Percentiles rank a stretch among this genome's conserved stretches.
Evolutionary conservation across 2,113 vertebrate genomes (phyloP).

Genomic region (Psittacus erithacus): DNA sequence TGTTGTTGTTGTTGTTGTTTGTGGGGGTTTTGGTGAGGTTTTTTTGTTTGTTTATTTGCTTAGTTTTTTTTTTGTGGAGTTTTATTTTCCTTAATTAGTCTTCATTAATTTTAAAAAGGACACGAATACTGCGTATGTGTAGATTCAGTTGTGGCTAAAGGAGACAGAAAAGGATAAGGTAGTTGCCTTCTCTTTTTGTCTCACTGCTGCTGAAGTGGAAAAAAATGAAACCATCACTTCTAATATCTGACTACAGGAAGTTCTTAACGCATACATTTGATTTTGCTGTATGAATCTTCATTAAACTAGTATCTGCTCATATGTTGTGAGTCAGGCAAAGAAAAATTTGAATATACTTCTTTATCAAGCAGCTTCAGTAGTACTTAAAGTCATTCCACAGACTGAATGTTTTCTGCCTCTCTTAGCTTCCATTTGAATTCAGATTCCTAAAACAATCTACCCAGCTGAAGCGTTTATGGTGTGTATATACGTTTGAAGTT

Average conservation of each 20-base stretch:
- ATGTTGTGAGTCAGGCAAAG: neutral
- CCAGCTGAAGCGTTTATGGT: neutral
- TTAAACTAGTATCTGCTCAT: neutral
- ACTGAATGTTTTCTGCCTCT: neutral
- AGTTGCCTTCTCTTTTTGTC: neutral
- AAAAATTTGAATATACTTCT: neutral
- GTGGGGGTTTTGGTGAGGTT: neutral
- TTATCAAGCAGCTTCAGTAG: neutral
- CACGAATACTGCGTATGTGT: neutral
- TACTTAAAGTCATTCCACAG: neutral
- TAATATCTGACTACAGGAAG: neutral
- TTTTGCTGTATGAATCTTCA: neutral
- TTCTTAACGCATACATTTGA: neutral
- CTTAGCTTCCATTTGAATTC: neutral
- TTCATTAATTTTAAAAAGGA: slow-evolving; percentile 37
- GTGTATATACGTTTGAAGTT: neutral
- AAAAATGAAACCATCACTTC: neutral
- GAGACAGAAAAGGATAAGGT: neutral
- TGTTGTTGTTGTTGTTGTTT: neutral
- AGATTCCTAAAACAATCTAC: neutral
- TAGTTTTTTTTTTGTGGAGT: neutral
- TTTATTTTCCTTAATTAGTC: slow-evolving; percentile 7
- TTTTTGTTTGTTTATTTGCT: no score
- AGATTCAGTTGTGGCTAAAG: neutral
- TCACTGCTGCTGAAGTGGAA: neutral